Evolutionary conservation across 1,140 invertebrate species (phyloP), one percentile per base, ranked within the genome.

Genomic region (Artemia franciscana): DNA sequence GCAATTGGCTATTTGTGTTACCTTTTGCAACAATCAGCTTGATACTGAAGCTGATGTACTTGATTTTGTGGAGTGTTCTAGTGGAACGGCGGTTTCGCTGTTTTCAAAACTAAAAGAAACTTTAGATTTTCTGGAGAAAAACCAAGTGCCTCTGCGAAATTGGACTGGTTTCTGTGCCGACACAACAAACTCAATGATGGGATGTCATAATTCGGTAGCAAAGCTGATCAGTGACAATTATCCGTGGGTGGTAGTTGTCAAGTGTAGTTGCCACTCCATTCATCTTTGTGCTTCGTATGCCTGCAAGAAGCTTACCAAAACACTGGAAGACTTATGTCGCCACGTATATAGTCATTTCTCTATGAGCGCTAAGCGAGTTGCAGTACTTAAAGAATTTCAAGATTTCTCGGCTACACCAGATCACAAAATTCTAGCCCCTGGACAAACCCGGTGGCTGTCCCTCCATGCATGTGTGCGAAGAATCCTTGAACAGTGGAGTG

Each of bases 101-200:
- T 60, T 21, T 26, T 5, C 9, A n/a, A 21, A 60, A 26, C 9
- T 60, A 18, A 18, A 21, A 7, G 25, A 21, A 9, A 39, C 30
- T 7, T n/a, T 39, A 7, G 30, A 39, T 39, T 24, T 25, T 21
- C 9, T 60, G 26, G 26, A 21, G 26, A 60, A 21, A 5, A 26
- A 24, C 18, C n/a, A 24, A 9, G 25, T 65, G 12, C 63, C 63
- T 25, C 0, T 65, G 51, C 21, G 28, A 5, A 66, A 66, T 57
- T 28, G 39, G n/a, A 63, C 65, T 23, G 27, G 59, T 5, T 66
- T 66, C 24, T 66, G 65, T 57, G 61, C 63, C 1, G 64, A 66
- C 60, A 66, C 65, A 1, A 66, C 65, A 30, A 66, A 66, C 59
- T 57, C 60, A 7, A 66, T 66, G 65, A 65, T 63, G 60, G 65